These are phyloP conservation scores for Bombycilla garrulus DNA, from an alignment of 2,113 vertebrate species.

Conservation along the genomic window DNA sequence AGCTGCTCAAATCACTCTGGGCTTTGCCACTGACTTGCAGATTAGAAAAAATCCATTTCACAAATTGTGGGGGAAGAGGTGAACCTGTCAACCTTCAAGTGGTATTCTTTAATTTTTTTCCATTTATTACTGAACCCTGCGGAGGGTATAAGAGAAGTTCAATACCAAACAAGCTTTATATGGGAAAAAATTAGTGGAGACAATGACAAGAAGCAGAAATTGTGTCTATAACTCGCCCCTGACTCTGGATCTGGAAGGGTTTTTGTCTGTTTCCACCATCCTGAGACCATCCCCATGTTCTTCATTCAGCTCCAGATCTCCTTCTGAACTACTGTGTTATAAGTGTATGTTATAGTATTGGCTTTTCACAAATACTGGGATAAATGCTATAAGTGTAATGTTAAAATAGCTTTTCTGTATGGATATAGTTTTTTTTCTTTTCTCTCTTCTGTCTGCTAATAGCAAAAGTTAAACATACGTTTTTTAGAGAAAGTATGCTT, in stretches of 20 bases:
- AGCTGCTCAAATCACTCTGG: not conserved
- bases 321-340: no score
- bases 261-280: not conserved
- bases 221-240: not conserved
- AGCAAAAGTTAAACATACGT: no score
- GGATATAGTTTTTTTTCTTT: no score
- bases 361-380: no score
- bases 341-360: no score
- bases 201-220: not conserved
- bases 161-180: not conserved
- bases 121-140: not conserved
- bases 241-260: not conserved
- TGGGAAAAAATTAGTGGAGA: not conserved
- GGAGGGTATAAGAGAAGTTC: not conserved
- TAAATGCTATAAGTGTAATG: no score
- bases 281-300: not conserved
- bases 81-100: not conserved
- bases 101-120: not conserved
- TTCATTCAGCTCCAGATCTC: not conserved
- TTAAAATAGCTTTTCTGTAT: no score
- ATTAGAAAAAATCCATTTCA: not conserved
- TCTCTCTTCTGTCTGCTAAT: no score
- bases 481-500: no score
- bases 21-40: not conserved
- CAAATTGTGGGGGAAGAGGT: not conserved